These are phyloP conservation scores for Spisula solida DNA, from an alignment of 2,888 invertebrate genomes.

Conservation along the genomic window DNA sequence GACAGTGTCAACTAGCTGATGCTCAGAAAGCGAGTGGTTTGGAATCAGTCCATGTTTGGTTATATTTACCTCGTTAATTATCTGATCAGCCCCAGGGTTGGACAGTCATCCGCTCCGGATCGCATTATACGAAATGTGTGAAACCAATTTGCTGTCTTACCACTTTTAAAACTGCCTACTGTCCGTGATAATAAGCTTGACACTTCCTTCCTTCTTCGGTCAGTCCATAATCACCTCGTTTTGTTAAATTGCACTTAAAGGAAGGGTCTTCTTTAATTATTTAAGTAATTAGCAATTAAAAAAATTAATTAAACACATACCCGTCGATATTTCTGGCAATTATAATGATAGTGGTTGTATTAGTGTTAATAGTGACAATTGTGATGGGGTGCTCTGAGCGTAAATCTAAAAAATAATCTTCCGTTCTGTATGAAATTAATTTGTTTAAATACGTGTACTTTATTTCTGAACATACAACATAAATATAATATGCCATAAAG, in stretches of 20 bases:
- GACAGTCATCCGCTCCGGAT: not conserved
- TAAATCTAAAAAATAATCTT: too few relatives aligned
- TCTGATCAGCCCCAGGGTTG: not conserved
- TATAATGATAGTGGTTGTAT: too few relatives aligned
- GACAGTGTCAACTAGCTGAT: not conserved
- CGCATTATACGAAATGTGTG: not conserved
- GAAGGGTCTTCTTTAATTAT: not conserved
- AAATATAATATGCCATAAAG: too few relatives aligned
- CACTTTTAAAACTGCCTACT: not conserved
- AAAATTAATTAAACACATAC: not conserved
- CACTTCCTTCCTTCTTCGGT: not conserved
- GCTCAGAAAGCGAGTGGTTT: not conserved
- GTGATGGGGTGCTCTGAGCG: too few relatives aligned
- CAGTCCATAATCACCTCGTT: not conserved
- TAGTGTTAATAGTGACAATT: too few relatives aligned
- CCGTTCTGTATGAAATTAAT: too few relatives aligned
- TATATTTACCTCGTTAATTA: not conserved
- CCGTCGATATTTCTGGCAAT: not conserved
- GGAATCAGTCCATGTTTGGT: not conserved
- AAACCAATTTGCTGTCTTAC: not conserved
- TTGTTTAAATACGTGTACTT: too few relatives aligned
- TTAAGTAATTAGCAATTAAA: not conserved
- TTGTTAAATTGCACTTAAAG: too few relatives aligned
- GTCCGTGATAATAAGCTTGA: not conserved
- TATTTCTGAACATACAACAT: too few relatives aligned